phyloP scores from a whole-genome alignment of 2,888 invertebrate genomes.

The Drosophila anceps region DNA sequence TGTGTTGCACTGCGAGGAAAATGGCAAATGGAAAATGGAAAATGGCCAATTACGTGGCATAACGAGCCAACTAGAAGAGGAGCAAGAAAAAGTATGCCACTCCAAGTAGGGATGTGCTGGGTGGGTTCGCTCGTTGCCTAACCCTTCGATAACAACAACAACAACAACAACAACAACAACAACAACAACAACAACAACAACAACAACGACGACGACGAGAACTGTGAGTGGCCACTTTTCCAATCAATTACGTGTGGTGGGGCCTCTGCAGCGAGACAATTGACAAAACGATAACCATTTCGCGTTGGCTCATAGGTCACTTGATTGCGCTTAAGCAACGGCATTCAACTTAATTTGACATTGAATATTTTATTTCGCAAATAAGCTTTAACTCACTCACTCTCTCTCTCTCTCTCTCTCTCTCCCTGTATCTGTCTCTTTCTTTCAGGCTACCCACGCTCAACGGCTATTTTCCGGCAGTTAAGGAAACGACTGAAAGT shows the following conservation, averaged over 20 bases:
- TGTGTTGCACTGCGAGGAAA: conserved; percentile 55
- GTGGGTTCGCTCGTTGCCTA: conserved; percentile 9
- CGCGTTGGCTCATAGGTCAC: background rate
- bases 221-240: conserved; percentile 71
- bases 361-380: conserved; percentile 31
- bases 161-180: background rate
- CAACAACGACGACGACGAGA: no score
- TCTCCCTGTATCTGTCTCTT: background rate
- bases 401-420: background rate
- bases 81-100: conserved; percentile 56
- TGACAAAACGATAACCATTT: conserved; percentile 8
- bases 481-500: conserved; percentile 20
- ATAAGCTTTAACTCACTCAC: background rate
- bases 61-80: conserved; percentile 58
- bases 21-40: conserved; percentile 65
- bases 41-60: conserved; percentile 78
- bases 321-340: conserved; percentile 36
- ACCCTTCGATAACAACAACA: conserved; percentile 54
- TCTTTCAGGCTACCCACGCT: conserved; percentile 33
- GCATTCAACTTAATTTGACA: conserved; percentile 20
- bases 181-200: conserved; percentile 2
- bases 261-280: conserved; percentile 21
- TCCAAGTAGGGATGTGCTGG: conserved; percentile 16
- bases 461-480: conserved; percentile 28
- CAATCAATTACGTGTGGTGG: conserved; percentile 69